Evolutionary conservation across 1,140 invertebrate species (phyloP).

Genomic region (Bombus sibiricus): DNA sequence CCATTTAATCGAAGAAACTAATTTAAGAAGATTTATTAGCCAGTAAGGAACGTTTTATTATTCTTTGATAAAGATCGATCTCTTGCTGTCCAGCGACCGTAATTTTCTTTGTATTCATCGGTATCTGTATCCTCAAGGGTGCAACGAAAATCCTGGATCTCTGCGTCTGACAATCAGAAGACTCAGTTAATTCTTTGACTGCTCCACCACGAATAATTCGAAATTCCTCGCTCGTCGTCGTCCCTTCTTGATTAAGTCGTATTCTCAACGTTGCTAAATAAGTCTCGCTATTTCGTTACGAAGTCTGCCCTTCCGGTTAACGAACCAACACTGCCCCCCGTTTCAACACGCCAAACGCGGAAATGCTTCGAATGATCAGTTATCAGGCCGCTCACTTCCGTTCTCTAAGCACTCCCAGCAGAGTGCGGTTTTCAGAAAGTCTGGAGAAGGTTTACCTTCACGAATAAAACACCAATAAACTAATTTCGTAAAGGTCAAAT

Average conservation of each 20-base stretch:
- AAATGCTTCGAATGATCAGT: neutral
- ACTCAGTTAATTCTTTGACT: neutral
- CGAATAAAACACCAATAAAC: neutral
- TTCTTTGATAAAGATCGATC: neutral
- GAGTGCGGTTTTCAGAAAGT: neutral
- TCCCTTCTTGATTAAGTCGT: conserved; percentile 35
- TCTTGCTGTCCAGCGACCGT: neutral
- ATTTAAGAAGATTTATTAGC: neutral
- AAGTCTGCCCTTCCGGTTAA: conserved; percentile 44
- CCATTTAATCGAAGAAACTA: too few species aligned
- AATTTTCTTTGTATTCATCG: neutral
- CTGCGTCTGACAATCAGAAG: neutral
- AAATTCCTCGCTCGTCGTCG: neutral
- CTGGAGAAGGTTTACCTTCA: neutral
- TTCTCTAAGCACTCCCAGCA: neutral
- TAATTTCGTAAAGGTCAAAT: neutral
- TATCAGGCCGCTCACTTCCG: neutral
- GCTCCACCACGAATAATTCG: neutral
- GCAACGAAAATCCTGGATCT: neutral
- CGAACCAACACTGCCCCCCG: conserved; percentile 34
- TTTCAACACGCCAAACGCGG: neutral
- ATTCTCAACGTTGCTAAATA: conserved; percentile 37
- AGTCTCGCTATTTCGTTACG: conserved; percentile 48
- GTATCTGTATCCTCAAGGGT: neutral
- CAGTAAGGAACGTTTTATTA: neutral